These are phyloP conservation scores for Adelosebastes latens DNA, from an alignment of 2,797 vertebrate genomes.

Conservation along the genomic window DNA sequence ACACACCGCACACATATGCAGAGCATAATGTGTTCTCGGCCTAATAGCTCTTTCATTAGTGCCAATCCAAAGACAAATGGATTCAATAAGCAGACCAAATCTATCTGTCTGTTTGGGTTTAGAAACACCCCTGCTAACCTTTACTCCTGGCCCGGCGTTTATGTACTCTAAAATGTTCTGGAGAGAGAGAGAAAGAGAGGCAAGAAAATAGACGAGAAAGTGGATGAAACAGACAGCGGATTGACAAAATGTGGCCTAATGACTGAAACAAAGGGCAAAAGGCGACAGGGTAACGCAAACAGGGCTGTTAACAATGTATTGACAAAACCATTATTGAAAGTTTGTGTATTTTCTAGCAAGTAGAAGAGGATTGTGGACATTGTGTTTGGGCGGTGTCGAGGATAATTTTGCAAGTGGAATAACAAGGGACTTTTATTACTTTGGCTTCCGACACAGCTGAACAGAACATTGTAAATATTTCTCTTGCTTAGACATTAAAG, in stretches of 20 bases:
- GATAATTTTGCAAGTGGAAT: slow-evolving; percentile 7
- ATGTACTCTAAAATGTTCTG: slow-evolving; percentile 25
- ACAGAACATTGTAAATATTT: slow-evolving; percentile 4
- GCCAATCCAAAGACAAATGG: slow-evolving; percentile 75
- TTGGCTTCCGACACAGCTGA: slow-evolving; percentile 16
- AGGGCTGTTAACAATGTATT: slow-evolving; percentile 37
- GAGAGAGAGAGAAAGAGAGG: slow-evolving; percentile 1
- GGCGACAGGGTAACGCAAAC: slow-evolving; percentile 27
- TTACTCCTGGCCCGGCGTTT: slow-evolving; percentile 31
- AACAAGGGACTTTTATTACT: slow-evolving; percentile 19
- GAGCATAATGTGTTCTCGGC: slow-evolving; percentile 61
- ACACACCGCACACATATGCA: slow-evolving; percentile 25
- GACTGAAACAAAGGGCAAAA: not conserved
- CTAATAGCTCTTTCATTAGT: slow-evolving; percentile 78
- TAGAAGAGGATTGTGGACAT: slow-evolving; percentile 5
- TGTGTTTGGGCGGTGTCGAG: slow-evolving; percentile 6
- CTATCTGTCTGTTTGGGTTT: slow-evolving; percentile 73
- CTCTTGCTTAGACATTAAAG: not conserved
- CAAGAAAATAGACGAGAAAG: slow-evolving; percentile 34
- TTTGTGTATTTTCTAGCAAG: slow-evolving; percentile 11
- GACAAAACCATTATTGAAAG: slow-evolving; percentile 37
- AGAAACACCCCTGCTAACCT: slow-evolving; percentile 39
- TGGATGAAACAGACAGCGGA: slow-evolving; percentile 20
- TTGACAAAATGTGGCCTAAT: slow-evolving; percentile 44
- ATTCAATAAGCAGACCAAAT: slow-evolving; percentile 73